phyloP scores from a whole-genome alignment of 2,888 invertebrate genomes.

The Dynastes hyllus region DNA sequence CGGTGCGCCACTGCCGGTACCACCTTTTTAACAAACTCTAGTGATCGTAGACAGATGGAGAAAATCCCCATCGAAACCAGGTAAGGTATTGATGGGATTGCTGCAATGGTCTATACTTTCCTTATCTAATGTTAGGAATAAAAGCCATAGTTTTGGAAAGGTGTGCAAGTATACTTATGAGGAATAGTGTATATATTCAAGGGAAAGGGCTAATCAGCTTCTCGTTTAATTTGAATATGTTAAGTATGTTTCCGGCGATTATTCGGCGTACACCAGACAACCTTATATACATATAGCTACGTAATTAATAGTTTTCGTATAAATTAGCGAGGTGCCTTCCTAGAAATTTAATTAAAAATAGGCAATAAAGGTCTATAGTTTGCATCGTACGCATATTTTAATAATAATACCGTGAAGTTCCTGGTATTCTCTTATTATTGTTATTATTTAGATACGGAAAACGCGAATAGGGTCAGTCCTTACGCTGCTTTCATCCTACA shows the following conservation, averaged over 20 bases:
- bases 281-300: constrained; percentile 15
- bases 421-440: constrained; percentile 33
- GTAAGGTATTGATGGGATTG: too few relatives aligned
- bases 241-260: constrained; percentile 49
- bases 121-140: too few relatives aligned
- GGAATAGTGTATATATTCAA: too few relatives aligned
- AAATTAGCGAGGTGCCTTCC: constrained; percentile 45
- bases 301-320: constrained; percentile 46
- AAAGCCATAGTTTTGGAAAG: too few relatives aligned
- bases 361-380: constrained; percentile 48
- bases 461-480: constrained; percentile 24
- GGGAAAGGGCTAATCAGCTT: constrained; percentile 26
- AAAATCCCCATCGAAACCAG: too few relatives aligned
- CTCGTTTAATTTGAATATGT: constrained; percentile 50
- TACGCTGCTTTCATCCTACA: not conserved
- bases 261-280: constrained; percentile 2
- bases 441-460: constrained; percentile 10
- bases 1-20: too few relatives aligned
- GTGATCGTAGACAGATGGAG: too few relatives aligned
- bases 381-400: constrained; percentile 43
- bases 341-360: constrained; percentile 52
- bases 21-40: too few relatives aligned
- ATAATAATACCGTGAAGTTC: constrained; percentile 42
- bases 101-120: too few relatives aligned
- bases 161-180: too few relatives aligned